Base-by-base conservation (phyloP, 2,113 vertebrate genomes). In the Oryzias javanicus region DNA sequence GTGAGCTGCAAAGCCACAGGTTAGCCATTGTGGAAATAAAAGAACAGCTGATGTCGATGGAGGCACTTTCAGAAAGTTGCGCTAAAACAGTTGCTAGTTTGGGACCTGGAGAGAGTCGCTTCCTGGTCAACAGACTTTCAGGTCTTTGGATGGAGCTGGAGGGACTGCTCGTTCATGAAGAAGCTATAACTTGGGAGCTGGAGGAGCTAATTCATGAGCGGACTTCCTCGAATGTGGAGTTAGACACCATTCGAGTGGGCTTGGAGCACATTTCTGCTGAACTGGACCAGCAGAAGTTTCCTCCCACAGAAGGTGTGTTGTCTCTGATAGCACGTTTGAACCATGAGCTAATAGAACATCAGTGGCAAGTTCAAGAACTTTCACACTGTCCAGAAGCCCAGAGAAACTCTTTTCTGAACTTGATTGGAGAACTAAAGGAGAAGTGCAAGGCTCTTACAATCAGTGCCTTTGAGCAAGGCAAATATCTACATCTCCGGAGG, bases 111-210 rank as follows among this genome's bases (percentile, higher is more conserved):
- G 95, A 98, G 75, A 90, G 89, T 35, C 70, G 92, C 0, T 94
- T 94, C 86, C 86, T 98, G 45, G 82, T 78, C 60, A 92, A 95
- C 74, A 90, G 87, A 1, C 84, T 97, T 60, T 89, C 88, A 54
- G 90, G 82, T 49, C 89, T 97, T 53, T 91, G 91, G 82, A 90
- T 64, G 0, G 92, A 91, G 72, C 78, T 92, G 15, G 86, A 78
- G 5, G 91, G 89, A 54, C 72, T 91, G 27, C 78, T 91, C 20
- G 90, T 91, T 75, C 86, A 89, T 12, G 87, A 94, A 82, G 89
- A 87, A 72, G 88, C 74, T 55, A 88, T 84, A 57, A 89, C 82
- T 69, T 74, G 71, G 69, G 88, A 93, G 49, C 61, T 94, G 15
- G 85, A 92, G 51, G 90, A 91, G 65, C 87, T 94, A 52, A 58